Evolutionary conservation across 23 tunicate genomes (phyloP).

Genomic region (Clavelina lepadiformis): DNA sequence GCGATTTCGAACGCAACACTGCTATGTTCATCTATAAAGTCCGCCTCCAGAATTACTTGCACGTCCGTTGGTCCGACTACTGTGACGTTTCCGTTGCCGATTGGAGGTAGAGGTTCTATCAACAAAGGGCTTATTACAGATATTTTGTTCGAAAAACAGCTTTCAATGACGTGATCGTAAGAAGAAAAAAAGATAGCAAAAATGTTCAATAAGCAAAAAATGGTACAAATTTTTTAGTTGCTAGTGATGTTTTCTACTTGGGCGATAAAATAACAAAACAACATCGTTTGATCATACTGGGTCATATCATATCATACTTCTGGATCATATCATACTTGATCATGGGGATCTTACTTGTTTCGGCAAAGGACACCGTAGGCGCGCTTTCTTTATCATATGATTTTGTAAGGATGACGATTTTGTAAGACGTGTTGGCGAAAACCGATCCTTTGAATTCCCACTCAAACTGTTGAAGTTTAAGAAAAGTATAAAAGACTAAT

Average conservation of each 20-base stretch:
- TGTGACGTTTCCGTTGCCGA: conserved; percentile 35
- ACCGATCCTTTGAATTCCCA: neutral
- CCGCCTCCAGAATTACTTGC: neutral
- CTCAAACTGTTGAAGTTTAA: conserved; percentile 11
- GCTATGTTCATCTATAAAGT: neutral
- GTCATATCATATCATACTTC: no score
- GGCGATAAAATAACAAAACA: no score
- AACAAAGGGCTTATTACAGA: no score
- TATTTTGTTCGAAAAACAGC: no score
- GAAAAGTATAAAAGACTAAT: no score
- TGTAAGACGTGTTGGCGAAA: conserved; percentile 9
- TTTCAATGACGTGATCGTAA: no score
- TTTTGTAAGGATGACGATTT: conserved; percentile 12
- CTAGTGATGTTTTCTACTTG: no score
- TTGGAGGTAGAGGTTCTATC: conserved; percentile 13
- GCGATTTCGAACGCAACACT: conserved; percentile 4
- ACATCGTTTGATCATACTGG: no score
- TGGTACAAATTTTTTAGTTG: no score
- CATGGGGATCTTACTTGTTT: conserved; percentile 25
- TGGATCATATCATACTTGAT: no score
- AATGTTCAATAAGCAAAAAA: no score
- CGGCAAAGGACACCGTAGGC: conserved; percentile 6
- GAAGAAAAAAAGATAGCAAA: no score
- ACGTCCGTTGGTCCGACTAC: conserved; percentile 27
- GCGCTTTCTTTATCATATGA: conserved; percentile 26